A percentile compares a stretch with the other conserved stretches of the same genome.
These are phyloP conservation scores for Riparia riparia DNA, from an alignment of 2,113 vertebrate species.

Conservation along the genomic window DNA sequence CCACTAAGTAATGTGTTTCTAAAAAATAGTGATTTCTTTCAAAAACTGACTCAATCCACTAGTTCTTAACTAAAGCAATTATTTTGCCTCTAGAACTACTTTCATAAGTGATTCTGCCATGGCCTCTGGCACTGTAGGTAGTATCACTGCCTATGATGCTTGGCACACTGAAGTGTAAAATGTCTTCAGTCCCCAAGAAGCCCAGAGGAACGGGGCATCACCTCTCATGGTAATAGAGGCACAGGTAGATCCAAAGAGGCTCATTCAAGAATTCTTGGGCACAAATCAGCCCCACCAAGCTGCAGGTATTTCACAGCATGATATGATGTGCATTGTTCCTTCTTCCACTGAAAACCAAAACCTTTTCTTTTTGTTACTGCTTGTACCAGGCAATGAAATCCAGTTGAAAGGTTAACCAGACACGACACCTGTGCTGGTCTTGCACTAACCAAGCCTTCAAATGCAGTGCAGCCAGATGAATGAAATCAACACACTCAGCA, in stretches of 20 bases:
- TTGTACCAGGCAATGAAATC: not conserved
- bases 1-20: accelerated
- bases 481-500: not conserved
- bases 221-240: not conserved
- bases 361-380: not conserved
- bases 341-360: not conserved
- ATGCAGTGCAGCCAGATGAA: not conserved
- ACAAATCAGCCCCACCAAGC: not conserved
- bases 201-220: accelerated
- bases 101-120: not conserved
- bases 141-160: not conserved
- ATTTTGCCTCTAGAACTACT: not conserved
- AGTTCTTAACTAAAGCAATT: not conserved
- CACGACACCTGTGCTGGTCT: not conserved
- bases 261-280: not conserved
- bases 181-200: not conserved
- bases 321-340: not conserved
- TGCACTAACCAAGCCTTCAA: not conserved
- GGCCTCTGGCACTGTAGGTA: not conserved
- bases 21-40: not conserved
- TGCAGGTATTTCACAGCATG: not conserved
- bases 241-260: not conserved
- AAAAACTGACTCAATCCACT: not conserved
- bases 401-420: not conserved
- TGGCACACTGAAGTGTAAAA: not conserved